Percentiles rank a stretch among this genome's conserved stretches.
These are phyloP conservation scores for Liodrosophila aerea DNA, from an alignment of 2,888 invertebrate species.

Conservation along the genomic window DNA sequence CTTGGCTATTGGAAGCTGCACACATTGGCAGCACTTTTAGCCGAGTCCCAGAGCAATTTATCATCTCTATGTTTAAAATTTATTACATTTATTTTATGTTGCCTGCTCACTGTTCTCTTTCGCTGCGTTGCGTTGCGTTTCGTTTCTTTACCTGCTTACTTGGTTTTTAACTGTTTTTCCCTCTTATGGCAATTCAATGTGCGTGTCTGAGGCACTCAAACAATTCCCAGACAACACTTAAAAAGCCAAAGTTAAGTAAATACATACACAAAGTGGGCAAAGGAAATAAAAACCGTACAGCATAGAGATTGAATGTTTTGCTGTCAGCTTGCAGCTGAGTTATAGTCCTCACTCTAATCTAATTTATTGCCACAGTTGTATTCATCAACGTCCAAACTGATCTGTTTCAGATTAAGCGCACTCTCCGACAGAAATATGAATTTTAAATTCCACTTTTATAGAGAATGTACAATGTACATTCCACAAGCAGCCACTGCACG, in stretches of 20 bases:
- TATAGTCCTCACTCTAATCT: constrained; percentile 66
- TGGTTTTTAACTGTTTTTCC: constrained; percentile 59
- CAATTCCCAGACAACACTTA: constrained; percentile 62
- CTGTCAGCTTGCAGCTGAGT: constrained; percentile 55
- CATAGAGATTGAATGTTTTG: not conserved
- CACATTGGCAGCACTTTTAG: constrained; percentile 67
- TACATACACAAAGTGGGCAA: constrained; percentile 27
- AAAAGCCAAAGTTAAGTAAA: constrained; percentile 54
- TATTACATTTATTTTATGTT: constrained; percentile 75
- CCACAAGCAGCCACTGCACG: constrained; percentile 3
- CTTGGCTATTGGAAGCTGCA: constrained; percentile 22
- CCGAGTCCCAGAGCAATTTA: constrained; percentile 75
- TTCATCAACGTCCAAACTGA: constrained; percentile 70
- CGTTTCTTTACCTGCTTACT: constrained; percentile 1
- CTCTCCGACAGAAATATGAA: constrained; percentile 13
- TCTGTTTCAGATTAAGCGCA: constrained; percentile 58
- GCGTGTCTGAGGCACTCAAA: constrained; percentile 47
- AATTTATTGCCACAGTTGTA: constrained; percentile 68
- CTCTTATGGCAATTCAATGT: constrained; percentile 48
- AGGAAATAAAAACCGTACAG: constrained; percentile 8
- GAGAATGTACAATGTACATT: constrained; percentile 3
- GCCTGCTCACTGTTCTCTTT: constrained; percentile 38
- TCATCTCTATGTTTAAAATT: constrained; percentile 77
- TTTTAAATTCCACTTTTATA: constrained; percentile 41
- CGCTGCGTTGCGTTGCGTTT: not conserved